Base-by-base conservation (phyloP, 2,113 vertebrate genomes). In the Corynorhinus townsendii region DNA sequence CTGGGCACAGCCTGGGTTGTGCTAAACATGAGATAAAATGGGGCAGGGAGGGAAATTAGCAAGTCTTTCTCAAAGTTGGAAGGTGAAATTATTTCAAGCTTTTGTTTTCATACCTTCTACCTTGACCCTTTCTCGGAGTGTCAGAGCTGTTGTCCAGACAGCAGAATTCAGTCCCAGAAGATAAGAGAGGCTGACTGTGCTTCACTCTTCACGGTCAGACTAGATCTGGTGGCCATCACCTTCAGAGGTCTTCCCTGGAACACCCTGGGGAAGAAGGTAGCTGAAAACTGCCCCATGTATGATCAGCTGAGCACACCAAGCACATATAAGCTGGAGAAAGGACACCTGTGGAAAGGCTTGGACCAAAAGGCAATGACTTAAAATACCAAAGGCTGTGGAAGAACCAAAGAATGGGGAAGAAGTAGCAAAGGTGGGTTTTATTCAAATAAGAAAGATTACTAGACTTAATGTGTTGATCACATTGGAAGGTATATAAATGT, bases 41-140 rank as follows among this genome's bases (percentile, higher is more conserved):
- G 1, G 0, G 17, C 1, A 35, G 3, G 28, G 40, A 6, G 1
- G 5, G 14, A 19, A 73, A 20, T 30, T 75, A n/a, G 22, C 24
- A 40, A 35, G 7, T 26, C 52, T 26, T 40, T 68, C 91, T 40
- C 43, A 49, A 11, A 35, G 43, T 4, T 49, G 11, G 43, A 56
- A n/a, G 40, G 6, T 62, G 16, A 77, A 35, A 49, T 77, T 14
- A 16, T 43, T 56, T 33, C 15, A 80, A 30, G 1, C 4, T 52
- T 77, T 86, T n/a, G n/a, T 22, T 73, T 64, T 73, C 72, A 49
- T 17, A 35, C 40, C 8, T 40, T 94, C 40, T 73, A 76, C 3
- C 26, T 30, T 9, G 1, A n/a, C 7, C 16, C 47, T 79, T 64
- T 11, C 7, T 49, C 20, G 30, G 4, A 10, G 1, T 69, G 19